A percentile compares a stretch with the other conserved stretches of the same genome.
Evolutionary conservation across 2,797 vertebrate species (phyloP).

Genomic region (Synanceia verrucosa): DNA sequence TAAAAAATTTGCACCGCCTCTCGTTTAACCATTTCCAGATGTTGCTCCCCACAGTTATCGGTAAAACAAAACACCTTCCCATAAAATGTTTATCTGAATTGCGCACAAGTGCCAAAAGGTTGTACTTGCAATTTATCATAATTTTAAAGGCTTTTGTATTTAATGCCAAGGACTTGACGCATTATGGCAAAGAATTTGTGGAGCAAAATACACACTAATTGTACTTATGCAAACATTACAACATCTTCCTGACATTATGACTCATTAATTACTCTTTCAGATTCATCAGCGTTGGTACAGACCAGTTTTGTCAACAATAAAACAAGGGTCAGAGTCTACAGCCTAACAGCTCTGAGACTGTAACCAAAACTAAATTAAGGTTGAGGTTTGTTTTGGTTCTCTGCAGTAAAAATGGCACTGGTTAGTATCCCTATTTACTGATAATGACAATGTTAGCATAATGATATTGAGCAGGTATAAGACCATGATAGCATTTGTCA

Average conservation of each 20-base stretch:
- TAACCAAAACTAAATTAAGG: background rate
- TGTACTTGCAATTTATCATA: constrained; percentile 47
- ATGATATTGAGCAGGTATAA: background rate
- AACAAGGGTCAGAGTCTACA: background rate
- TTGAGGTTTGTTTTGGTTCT: background rate
- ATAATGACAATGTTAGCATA: background rate
- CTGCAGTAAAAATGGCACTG: background rate
- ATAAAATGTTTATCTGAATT: constrained; percentile 56
- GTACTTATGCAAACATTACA: background rate
- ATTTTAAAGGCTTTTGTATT: constrained; percentile 43
- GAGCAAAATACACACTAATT: constrained; percentile 4
- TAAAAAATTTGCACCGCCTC: constrained; percentile 17
- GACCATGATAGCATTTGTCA: background rate
- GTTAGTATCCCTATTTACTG: background rate
- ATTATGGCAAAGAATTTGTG: constrained; percentile 23
- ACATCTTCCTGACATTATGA: constrained; percentile 5
- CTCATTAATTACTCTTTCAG: constrained; percentile 16
- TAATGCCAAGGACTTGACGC: constrained; percentile 22
- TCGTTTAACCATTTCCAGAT: constrained; percentile 59
- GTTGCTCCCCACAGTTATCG: constrained; percentile 36
- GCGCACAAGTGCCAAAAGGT: constrained; percentile 40
- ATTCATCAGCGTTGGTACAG: background rate
- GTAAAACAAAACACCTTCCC: constrained; percentile 54
- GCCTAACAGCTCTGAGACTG: background rate
- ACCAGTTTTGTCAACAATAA: background rate